A percentile compares a stretch with the other conserved stretches of the same genome.
phyloP scores from a whole-genome alignment of 1,140 invertebrate species.

The Zaprionus africanus region DNA sequence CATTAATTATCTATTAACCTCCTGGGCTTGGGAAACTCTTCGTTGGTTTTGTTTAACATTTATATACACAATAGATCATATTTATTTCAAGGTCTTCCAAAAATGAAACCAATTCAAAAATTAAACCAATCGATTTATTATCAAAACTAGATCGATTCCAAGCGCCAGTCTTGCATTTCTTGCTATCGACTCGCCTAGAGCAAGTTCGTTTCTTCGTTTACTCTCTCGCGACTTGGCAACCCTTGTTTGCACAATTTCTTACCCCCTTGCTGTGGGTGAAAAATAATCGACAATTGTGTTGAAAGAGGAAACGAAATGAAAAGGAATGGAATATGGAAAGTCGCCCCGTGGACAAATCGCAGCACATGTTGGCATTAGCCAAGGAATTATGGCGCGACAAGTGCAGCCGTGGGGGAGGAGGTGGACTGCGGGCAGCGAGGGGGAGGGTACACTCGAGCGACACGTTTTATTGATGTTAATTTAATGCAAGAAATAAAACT shows the following conservation, averaged over 20 bases:
- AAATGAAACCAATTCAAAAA: no score
- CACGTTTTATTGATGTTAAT: constrained; percentile 82
- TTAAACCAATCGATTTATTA: no score
- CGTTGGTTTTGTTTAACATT: no score
- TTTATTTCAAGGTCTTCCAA: no score
- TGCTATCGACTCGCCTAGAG: no score
- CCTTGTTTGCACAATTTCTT: constrained; percentile 16
- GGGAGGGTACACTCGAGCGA: constrained; percentile 30
- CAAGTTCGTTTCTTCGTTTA: no score
- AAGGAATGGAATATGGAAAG: constrained; percentile 20
- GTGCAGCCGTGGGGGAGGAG: constrained; percentile 40
- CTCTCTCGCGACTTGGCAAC: no score
- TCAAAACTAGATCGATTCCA: no score
- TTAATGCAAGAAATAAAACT: constrained; percentile 80
- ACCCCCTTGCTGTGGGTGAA: background rate
- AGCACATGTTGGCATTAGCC: constrained; percentile 77
- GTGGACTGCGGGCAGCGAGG: background rate
- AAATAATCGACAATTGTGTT: constrained; percentile 42
- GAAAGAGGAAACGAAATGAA: background rate
- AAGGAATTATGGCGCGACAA: constrained; percentile 66
- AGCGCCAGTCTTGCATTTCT: no score
- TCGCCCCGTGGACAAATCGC: constrained; percentile 58
- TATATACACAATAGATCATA: no score
- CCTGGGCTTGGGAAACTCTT: no score
- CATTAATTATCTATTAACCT: no score